phyloP scores from a whole-genome alignment of 2,113 vertebrate species.

The Myotis davidii region DNA sequence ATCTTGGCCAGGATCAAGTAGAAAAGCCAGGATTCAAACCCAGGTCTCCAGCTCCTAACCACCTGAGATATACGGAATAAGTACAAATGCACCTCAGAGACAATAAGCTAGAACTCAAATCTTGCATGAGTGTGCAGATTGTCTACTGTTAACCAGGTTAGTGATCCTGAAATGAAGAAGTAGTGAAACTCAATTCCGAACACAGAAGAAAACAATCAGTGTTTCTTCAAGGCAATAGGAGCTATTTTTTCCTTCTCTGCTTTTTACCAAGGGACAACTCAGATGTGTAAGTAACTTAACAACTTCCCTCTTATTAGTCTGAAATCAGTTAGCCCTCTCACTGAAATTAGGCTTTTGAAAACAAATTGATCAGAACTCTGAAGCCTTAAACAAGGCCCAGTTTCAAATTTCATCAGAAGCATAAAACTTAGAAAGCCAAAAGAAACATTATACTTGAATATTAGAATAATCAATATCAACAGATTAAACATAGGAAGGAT shows the following conservation, averaged over 20 bases:
- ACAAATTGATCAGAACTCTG: slow-evolving; percentile 17
- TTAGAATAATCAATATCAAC: background rate
- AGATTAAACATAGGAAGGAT: background rate
- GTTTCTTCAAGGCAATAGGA: background rate
- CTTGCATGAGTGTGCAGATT: background rate
- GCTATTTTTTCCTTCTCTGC: background rate
- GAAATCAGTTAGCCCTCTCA: slow-evolving; percentile 40
- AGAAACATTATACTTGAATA: slow-evolving; percentile 4
- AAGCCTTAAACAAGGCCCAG: slow-evolving; percentile 7
- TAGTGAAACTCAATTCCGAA: slow-evolving; percentile 18
- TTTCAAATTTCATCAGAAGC: slow-evolving; percentile 49
- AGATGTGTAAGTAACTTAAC: background rate
- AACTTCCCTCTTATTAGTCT: background rate
- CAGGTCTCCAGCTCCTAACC: background rate
- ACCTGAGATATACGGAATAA: background rate
- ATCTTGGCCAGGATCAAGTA: background rate
- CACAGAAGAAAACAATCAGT: slow-evolving; percentile 26
- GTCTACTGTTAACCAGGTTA: background rate
- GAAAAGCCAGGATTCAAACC: slow-evolving; percentile 14
- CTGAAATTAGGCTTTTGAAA: background rate
- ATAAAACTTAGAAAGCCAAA: slow-evolving; percentile 34
- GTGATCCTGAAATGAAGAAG: slow-evolving; percentile 27
- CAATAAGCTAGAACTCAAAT: background rate
- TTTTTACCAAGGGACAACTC: background rate
- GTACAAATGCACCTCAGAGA: background rate